A percentile compares a stretch with the other conserved stretches of the same genome.
Evolutionary conservation across 2,113 vertebrate genomes (phyloP).

Genomic region (Phoxinus phoxinus): DNA sequence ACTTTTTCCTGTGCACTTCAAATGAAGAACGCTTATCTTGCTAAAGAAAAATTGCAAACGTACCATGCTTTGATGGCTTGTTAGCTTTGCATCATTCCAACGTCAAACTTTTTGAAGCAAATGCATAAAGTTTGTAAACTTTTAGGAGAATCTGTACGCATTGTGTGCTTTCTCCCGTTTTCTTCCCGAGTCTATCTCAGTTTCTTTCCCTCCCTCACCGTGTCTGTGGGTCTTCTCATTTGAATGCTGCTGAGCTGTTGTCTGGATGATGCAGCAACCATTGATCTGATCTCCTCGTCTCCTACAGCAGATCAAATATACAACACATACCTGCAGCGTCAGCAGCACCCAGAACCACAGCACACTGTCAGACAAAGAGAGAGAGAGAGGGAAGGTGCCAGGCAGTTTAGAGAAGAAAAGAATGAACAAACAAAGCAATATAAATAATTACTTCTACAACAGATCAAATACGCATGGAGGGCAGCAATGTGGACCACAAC

Average conservation of each 20-base stretch:
- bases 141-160: neutral
- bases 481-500: neutral
- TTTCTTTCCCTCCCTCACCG: neutral
- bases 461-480: conserved; percentile 27
- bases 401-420: neutral
- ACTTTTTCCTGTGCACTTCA: no score
- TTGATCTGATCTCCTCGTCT: conserved; percentile 39
- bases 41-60: no score
- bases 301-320: conserved; percentile 46
- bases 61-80: no score
- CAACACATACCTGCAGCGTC: conserved; percentile 42
- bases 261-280: conserved; percentile 39
- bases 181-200: neutral
- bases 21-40: no score
- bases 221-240: neutral
- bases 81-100: no score
- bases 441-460: conserved; percentile 31
- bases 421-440: conserved; percentile 34
- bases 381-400: neutral
- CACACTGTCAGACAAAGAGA: neutral
- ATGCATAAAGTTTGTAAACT: neutral
- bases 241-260: conserved; percentile 28
- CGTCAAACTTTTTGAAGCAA: neutral
- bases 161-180: neutral
- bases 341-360: conserved; percentile 18